Base-by-base conservation (phyloP, 2,888 invertebrate species). In the Drosophila eohydei region DNA sequence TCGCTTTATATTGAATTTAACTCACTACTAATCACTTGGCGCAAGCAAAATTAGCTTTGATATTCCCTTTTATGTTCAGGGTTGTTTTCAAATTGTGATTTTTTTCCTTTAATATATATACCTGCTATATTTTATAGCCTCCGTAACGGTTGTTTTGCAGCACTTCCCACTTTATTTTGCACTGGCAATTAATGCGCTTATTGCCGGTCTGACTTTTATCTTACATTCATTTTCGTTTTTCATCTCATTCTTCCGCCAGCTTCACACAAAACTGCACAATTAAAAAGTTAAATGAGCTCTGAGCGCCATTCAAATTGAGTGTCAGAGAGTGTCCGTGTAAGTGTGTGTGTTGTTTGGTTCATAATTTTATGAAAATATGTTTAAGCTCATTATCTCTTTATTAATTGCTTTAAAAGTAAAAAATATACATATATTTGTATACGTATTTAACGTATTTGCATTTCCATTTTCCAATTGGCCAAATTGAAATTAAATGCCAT, bases 241-340 rank as follows among this genome's bases (percentile, higher is more conserved):
- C 75, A 63, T 66, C 46, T 50, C 63, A 57, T 71, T 61, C 71
- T 61, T 75, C 72, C 71, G 69, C 51, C 62, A 60, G 68, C 74
- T 69, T 80, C 73, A 75, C 74, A 78, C 81, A 76, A 86, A 80
- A 71, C 71, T 80, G 85, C 75, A 83, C 86, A 86, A 90, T 86
- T 90, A 89, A 80, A 87, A 90, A 83, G 87, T 87, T 90, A 86
- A 87, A 88, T 88, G 83, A 81, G 77, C 69, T 88, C 83, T 54
- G 48, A 71, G 76, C 66, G 66, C 75, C 71, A 85, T 78, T 70
- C 71, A 71, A 69, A 68, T 68, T 63, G 16, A 14, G 51, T 43
- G 54, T 46, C 38, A 30, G 6, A 52, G 14, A 48, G 30, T 16
- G 52, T 51, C 9, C n/a, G 11, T 48, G 34, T 14, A 41, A n/a